Evolutionary conservation across 1,140 invertebrate genomes (phyloP).

Genomic region (Musca vetustissima): DNA sequence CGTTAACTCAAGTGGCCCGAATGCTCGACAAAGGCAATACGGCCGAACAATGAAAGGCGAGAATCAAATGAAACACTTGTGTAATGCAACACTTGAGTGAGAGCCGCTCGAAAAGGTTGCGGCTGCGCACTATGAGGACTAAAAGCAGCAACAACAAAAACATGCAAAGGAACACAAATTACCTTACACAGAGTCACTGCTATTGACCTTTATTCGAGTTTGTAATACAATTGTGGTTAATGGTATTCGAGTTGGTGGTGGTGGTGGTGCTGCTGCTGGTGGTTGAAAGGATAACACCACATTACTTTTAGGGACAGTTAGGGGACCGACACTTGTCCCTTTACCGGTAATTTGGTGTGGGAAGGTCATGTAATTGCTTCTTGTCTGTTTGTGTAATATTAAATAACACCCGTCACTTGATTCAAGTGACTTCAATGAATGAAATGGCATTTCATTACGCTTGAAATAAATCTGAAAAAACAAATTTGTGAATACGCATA

Average conservation of each 20-base stretch:
- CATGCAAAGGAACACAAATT: background rate
- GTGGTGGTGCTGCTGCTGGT: no score
- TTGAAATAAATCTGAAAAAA: no score
- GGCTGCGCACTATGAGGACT: constrained; percentile 3
- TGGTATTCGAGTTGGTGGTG: background rate
- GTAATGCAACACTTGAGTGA: constrained; percentile 19
- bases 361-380: no score
- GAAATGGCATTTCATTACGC: no score
- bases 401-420: no score
- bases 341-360: no score
- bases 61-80: constrained; percentile 8
- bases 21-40: background rate
- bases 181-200: background rate
- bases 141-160: background rate
- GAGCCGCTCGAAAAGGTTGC: constrained; percentile 1
- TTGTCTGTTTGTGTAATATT: no score
- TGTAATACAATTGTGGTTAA: background rate
- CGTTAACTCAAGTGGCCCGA: background rate
- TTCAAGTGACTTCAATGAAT: no score
- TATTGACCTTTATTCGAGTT: constrained; percentile 5
- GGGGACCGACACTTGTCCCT: background rate
- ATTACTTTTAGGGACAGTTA: background rate
- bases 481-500: no score
- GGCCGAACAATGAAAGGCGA: no score
- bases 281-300: background rate